Conservation (phyloP, 2,888 invertebrate genomes). For the Amblyjoppa proteus region DNA sequence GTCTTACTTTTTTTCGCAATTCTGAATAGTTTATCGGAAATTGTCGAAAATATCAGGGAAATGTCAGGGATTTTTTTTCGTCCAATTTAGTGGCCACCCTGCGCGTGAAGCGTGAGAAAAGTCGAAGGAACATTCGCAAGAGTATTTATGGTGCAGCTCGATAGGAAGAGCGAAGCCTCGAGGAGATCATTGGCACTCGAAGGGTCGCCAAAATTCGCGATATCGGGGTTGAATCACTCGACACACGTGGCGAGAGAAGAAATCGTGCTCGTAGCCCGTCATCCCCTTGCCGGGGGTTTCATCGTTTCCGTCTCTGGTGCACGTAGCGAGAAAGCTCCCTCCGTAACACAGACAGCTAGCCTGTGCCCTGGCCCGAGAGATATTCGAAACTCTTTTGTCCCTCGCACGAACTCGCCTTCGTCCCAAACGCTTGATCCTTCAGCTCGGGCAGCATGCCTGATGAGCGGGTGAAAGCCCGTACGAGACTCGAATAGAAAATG, state of each 20-base stretch:
- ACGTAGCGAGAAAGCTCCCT: conserved; percentile 49
- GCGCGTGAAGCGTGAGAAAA: background rate
- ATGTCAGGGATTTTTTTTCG: too few relatives aligned
- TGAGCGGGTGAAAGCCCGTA: conserved; percentile 55
- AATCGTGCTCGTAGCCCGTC: conserved; percentile 20
- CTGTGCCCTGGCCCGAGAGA: conserved; percentile 31
- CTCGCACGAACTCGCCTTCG: conserved; percentile 64
- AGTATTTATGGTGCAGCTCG: background rate
- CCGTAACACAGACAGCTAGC: conserved; percentile 19
- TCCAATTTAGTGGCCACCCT: too few relatives aligned
- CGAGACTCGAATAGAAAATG: conserved; percentile 59
- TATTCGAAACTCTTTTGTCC: conserved; percentile 55
- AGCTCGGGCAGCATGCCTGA: conserved; percentile 62
- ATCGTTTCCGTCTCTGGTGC: background rate
- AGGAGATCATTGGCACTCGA: conserved; percentile 22
- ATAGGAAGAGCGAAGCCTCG: background rate
- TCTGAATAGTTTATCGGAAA: too few relatives aligned
- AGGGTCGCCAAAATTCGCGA: conserved; percentile 30
- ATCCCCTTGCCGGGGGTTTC: background rate
- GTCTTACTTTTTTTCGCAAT: too few relatives aligned
- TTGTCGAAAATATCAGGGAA: too few relatives aligned
- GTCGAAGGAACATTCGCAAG: background rate
- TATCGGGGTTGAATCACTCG: background rate
- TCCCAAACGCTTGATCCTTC: conserved; percentile 56
- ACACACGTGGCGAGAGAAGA: conserved; percentile 29